Evolutionary conservation across 2,113 vertebrate genomes (phyloP), one percentile per base, ranked within the genome.

Genomic region (Forbesichthys agassizii): DNA sequence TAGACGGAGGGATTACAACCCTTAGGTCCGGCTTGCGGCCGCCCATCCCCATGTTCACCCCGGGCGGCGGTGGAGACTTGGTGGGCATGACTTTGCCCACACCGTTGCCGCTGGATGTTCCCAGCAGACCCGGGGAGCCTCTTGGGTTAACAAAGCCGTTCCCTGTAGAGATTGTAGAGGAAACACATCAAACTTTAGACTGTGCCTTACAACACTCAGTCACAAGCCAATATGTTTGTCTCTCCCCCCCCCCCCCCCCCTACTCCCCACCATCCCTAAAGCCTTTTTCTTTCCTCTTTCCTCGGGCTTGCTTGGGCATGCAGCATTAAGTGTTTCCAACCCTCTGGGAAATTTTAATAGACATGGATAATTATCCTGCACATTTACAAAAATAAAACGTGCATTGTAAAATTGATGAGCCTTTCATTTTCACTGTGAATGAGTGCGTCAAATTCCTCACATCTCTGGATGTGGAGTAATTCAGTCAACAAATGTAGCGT

Each of bases 61-160:
- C 95, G 64, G 95, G 95, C 61, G 96, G 96, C 3, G 96, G 96
- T 9, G 98, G 96, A 71, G 97, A 99, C 89, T 99, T 99, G 52
- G 95, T 95, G 77, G 96, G 94, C 95, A 98, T 96, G 54, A 95
- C 94, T 92, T 98, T 98, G 88, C 96, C 96, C 71, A 98, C 86
- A 74, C 95, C 94, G 51, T 96, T 99, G 71, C 96, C 95, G 73
- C 92, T 94, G 77, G 93, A 77, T 66, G 92, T 93, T 89, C 94
- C 94, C 11, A 96, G 93, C 57, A 97, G 89, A 80, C 94, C 94
- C 1, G 96, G 98, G 56, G 97, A 98, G 84, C 95, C 95, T 90
- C 96, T 94, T 61, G 96, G 93, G 92, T 98, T 98, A 82, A 96
- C 94, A 79, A 96, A 98, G 66, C 98, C 96, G 73, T 98, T 99